Base-by-base conservation (phyloP, 2,797 vertebrate species). In the Adelosebastes latens region DNA sequence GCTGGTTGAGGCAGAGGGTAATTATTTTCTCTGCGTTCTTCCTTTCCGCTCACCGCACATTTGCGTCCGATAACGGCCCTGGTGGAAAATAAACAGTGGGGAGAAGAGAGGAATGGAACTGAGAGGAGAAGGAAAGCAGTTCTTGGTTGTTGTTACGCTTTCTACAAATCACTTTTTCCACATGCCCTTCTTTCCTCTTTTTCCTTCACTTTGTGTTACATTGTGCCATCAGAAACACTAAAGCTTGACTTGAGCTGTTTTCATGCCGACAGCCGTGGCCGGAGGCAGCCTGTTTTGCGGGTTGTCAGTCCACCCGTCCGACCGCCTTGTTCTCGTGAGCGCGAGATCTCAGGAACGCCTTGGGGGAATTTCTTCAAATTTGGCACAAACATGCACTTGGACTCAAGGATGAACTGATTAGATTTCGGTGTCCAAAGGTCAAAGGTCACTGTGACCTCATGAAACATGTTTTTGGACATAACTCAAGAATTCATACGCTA, bases 1-100 rank as follows among this genome's bases (percentile, higher is more conserved):
- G 93, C 93, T 95, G 94, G 91, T 91, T 94, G 93, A 94, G 92
- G 94, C 92, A 93, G 93, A 95, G 94, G 93, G 93, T 95, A 94
- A 95, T 95, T 94, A 94, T 95, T 94, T 95, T 93, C 91, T 82
- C 91, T 80, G 81, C 84, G 71, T 90, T 94, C 86, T 80, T 80
- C 87, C 88, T 93, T 92, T 89, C 86, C 73, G 75, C 89, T 92
- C 87, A 80, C 87, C 85, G 79, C 83, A 89, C 91, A 90, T 87
- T 90, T 82, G 74, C 77, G 85, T 91, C 90, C 90, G 93, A 94
- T 94, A 93, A 90, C 84, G 73, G 86, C 80, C 81, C 79, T 55
- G 77, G 88, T 92, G 84, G 87, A 89, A 88, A 90, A 85, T 84
- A 86, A 92, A 88, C 70, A 59, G 68, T 70, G 63, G 77, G 83